A percentile compares a stretch with the other conserved stretches of the same genome.
Evolutionary conservation across 2,888 invertebrate genomes (phyloP).

Genomic region (Nomada goodeniana): DNA sequence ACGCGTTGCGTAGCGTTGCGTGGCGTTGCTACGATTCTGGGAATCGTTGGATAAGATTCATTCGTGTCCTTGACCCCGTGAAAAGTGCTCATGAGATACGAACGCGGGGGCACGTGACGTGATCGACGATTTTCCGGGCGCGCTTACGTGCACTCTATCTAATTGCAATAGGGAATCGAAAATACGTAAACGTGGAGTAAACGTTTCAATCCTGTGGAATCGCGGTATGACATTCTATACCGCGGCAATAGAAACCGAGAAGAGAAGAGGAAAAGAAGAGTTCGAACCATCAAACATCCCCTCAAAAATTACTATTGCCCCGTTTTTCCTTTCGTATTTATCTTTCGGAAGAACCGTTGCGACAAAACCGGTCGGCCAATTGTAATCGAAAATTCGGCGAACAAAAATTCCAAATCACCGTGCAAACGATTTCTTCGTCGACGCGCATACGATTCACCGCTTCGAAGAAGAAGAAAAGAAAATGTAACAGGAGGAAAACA

Average conservation of each 20-base stretch:
- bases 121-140: conserved; percentile 57
- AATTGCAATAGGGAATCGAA: conserved; percentile 62
- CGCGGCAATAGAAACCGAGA: too few species aligned
- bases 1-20: neutral
- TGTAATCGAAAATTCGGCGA: too few species aligned
- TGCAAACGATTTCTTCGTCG: neutral
- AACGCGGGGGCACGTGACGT: conserved; percentile 33
- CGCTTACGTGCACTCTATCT: conserved; percentile 62
- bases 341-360: too few species aligned
- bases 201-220: neutral
- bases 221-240: neutral
- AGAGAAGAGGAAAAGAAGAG: neutral
- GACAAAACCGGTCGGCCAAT: too few species aligned
- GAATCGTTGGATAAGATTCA: conserved; percentile 22
- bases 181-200: neutral
- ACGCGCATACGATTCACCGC: too few species aligned
- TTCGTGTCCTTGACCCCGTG: conserved; percentile 52
- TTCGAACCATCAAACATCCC: too few species aligned
- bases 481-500: neutral
- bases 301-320: too few species aligned
- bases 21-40: neutral
- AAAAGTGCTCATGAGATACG: conserved; percentile 50
- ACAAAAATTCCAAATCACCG: too few species aligned
- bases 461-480: neutral
- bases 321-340: too few species aligned